Base-by-base conservation (phyloP, 2,113 vertebrate genomes). In the Corynorhinus townsendii region DNA sequence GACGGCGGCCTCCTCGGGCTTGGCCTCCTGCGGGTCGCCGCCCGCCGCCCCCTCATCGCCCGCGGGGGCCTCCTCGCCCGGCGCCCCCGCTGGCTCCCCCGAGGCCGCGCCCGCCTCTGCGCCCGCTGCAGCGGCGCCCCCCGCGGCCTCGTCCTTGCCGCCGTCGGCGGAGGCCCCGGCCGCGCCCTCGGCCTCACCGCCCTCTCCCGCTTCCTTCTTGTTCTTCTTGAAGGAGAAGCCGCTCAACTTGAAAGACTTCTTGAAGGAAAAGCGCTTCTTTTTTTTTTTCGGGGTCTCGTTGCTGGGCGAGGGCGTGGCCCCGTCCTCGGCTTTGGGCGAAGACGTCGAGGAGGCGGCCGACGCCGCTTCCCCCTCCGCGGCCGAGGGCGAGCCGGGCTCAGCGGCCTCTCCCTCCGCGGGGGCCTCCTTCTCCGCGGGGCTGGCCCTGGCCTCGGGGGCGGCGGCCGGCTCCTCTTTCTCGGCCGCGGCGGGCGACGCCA, bases 211-310 rank as follows among this genome's bases (percentile, higher is more conserved):
- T 97, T 99, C 99, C 98, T 99, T 99, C 96, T 99, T 99, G 98
- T 98, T 99, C 98, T 99, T 99, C 99, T 99, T 99, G 98, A 99
- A 99, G 89, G 99, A 99, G 97, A 99, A 99, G 93, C 99, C 99
- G 83, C 99, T 99, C 40, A 99, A 98, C 98, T 99, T 99, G 98
- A 99, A 99, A 0, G 99, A 99, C 96, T 99, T 99, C 97, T 99
- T 99, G 98, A 99, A 99, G 96, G 99, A 99, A 98, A 99, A 99
- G 91, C 99, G 98, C 98, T 99, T 99, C 98, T 99, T 99, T 98
- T 99, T 99, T 98, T 99, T 99, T 98, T 99, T 99, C 43, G 99
- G 99, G 83, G 99, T 99, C 96, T 99, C 99, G 54, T 96, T 98
- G 98, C 99, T 99, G 96, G 98, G 97, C 79, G 99, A 99, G 62